Evolutionary conservation across 64 coral and sea anemone species (phyloP), one percentile per base, ranked within the genome.

Genomic region (Montipora foliosa): DNA sequence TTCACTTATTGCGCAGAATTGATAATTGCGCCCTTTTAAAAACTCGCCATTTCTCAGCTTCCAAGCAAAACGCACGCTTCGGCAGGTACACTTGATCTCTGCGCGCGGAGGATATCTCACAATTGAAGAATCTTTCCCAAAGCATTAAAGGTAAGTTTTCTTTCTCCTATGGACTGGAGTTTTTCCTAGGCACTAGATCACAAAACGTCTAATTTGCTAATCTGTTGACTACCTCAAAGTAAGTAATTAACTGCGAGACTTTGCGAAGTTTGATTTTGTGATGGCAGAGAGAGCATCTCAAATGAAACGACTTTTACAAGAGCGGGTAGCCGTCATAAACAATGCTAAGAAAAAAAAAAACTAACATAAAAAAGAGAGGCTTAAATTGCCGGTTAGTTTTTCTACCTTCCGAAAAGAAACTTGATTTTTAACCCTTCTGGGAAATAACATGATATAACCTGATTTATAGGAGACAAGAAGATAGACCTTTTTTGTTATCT

Each of bases 151-250:
- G 62, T 71, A 51, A 71, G 62, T 22, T 62, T 24, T 25, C 64
- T 86, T 7, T 50, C n/a, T 86, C 11, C 53, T 8, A 57, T 11
- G 11, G 53, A 57, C 37, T 57, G 11, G 45, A 13, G 19, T 47
- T 86, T 19, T 53, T 50, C 44, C 15, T 49, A 71, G 49, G n/a
- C 6, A 17, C 45, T 50, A 1, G 8, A n/a, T 50, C 61, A 70
- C 62, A 86, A 86, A 86, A 86, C 82, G 82, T 68, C 82, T 86
- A 86, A 86, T 86, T 86, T 86, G 47, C 64, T 86, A 86, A 86
- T 86, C 62, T 69, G 19, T 7, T 72, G 17, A 86, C 81, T 66
- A 58, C 60, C 81, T 45, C 6, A 46, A 84, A 46, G 46, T 72
- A 72, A 5, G 66, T 68, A 86, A 49, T 83, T 83, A 67, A 83